Evolutionary conservation across 2,888 invertebrate species (phyloP), one percentile per base, ranked within the genome.

Genomic region (Rhimphoctona megacephalus): DNA sequence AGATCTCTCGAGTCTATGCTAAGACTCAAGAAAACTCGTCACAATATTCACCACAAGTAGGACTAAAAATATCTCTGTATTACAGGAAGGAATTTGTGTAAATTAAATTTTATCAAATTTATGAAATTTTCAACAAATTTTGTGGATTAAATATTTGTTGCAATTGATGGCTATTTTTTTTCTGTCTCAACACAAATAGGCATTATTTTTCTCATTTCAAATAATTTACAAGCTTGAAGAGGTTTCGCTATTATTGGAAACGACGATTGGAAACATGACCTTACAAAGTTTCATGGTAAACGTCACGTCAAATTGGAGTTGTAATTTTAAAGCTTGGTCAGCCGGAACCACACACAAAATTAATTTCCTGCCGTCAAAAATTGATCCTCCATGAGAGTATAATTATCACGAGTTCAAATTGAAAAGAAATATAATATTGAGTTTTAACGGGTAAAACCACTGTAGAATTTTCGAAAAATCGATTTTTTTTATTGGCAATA

Each of bases 331-430:
- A 64, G 67, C 54, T 52, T 22, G 30, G 17, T 46, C 36, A 52
- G 39, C 39, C 61, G n/a, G 43, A 52, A 22, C 57, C 19, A 6
- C 19, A 46, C 39, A 43, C 22, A 69, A 14, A 11, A 46, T 67
- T 33, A 83, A 85, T 85, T 85, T 86, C 83, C 86, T 54, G 80
- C 80, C 30, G 72, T 83, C 80, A 67, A 49, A 79, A 79, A 33
- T 8, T 46, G 14, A 14, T 33, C 11, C n/a, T 5, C 39, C 57
- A 39, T 69, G 22, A 66, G 39, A 64, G 30, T 17, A 73, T 73
- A 72, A 61, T 80, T 80, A 57, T 8, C 49, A 9, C 11, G 43
- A 43, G 43, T 43, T 43, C 14, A 39, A 46, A 25, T 69, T 6
- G 25, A 46, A 6, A 43, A 22, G 22, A 43, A 22, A 14, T 9